A percentile compares a stretch with the other conserved stretches of the same genome.
phyloP scores from a whole-genome alignment of 2,113 vertebrate species.

The Urocolius indicus region DNA sequence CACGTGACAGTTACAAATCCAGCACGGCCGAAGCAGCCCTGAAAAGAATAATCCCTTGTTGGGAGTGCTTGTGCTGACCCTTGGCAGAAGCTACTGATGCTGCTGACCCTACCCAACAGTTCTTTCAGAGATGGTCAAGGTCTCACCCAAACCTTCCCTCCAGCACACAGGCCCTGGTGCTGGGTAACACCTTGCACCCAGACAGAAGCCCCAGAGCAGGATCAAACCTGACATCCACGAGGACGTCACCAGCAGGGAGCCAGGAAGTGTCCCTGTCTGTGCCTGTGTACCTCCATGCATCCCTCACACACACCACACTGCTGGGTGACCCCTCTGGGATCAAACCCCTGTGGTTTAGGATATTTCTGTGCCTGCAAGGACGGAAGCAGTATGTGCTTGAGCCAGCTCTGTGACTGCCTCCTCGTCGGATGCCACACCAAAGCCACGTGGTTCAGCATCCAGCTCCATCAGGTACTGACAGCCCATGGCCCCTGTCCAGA shows the following conservation, averaged over 20 bases:
- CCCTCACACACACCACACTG: fast-evolving
- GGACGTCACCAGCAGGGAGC: not conserved
- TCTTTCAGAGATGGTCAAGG: not conserved
- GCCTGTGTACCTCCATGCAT: not conserved
- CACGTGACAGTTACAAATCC: not conserved
- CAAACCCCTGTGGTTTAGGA: not conserved
- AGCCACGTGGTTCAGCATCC: not conserved
- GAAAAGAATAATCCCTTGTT: not conserved
- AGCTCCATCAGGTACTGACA: not conserved
- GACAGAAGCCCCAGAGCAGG: not conserved
- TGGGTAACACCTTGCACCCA: not conserved
- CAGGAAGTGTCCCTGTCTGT: fast-evolving
- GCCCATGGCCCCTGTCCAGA: fast-evolving
- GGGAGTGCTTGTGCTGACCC: not conserved
- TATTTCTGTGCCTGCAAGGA: not conserved
- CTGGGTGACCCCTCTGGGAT: not conserved
- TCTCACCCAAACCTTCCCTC: not conserved
- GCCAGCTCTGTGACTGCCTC: not conserved
- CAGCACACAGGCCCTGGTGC: not conserved
- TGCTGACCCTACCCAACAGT: not conserved
- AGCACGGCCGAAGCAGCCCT: not conserved
- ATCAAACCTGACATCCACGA: not conserved
- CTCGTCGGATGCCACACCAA: not conserved
- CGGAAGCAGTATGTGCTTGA: not conserved
- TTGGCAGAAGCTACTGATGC: not conserved